Conservation (phyloP, 1,140 invertebrate species). For the Fopius arisanus region DNA sequence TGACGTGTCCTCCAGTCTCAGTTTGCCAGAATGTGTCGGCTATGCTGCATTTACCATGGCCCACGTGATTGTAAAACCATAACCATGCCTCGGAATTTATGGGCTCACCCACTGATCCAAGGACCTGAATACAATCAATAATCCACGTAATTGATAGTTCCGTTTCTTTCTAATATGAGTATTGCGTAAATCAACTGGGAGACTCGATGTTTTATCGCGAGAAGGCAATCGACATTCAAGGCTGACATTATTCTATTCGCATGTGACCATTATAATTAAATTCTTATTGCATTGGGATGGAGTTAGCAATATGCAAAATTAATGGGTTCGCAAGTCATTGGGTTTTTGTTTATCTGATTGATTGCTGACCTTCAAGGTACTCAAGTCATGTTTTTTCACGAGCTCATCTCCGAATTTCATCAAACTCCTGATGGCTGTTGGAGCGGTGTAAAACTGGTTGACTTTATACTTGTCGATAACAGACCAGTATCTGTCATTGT, state of each 20-base stretch:
- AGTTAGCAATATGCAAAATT: background rate
- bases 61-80: constrained; percentile 93
- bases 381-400: constrained; percentile 72
- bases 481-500: constrained; percentile 91
- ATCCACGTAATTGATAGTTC: constrained; percentile 60
- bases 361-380: constrained; percentile 59
- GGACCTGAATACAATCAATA: constrained; percentile 75
- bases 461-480: constrained; percentile 95
- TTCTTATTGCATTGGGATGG: background rate
- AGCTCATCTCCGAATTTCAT: constrained; percentile 91
- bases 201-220: background rate
- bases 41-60: constrained; percentile 84
- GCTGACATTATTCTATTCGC: constrained; percentile 1
- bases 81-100: constrained; percentile 98
- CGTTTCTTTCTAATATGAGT: background rate
- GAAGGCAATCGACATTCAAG: background rate
- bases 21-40: constrained; percentile 99
- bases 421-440: constrained; percentile 94
- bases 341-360: background rate
- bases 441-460: constrained; percentile 97
- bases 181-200: background rate
- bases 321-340: background rate
- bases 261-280: background rate
- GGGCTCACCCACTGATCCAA: constrained; percentile 96
- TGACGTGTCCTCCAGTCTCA: constrained; percentile 94